Conservation (phyloP, 2,888 invertebrate genomes). For the Pristionchus japonicus region DNA sequence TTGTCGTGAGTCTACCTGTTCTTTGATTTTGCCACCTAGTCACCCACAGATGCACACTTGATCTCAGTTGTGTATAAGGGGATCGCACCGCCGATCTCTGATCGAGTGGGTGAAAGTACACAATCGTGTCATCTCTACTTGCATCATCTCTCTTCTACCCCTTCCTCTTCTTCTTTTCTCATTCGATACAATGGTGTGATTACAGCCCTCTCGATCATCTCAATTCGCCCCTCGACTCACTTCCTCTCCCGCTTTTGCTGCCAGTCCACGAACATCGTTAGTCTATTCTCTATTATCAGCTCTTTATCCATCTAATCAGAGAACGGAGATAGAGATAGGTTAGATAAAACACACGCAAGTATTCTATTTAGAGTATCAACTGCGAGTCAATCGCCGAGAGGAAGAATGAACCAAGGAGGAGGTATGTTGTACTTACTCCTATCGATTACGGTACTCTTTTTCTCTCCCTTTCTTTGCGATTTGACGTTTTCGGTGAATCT, state of each 20-base stretch:
- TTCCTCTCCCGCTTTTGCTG: slow-evolving; percentile 18
- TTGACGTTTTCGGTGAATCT: too few relatives aligned
- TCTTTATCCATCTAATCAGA: neutral
- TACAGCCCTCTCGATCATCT: slow-evolving; percentile 6
- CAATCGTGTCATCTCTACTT: neutral
- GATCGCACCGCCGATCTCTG: too few relatives aligned
- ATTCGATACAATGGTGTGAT: slow-evolving; percentile 38
- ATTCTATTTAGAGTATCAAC: neutral
- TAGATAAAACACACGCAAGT: too few relatives aligned
- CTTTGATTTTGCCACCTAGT: neutral
- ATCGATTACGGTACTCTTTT: neutral
- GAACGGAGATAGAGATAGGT: too few relatives aligned
- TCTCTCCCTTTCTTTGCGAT: neutral
- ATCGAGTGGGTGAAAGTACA: neutral
- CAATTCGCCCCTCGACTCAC: slow-evolving; percentile 6
- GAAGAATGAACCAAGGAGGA: slow-evolving; percentile 8
- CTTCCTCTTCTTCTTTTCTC: neutral
- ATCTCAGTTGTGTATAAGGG: too few relatives aligned
- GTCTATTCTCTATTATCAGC: neutral
- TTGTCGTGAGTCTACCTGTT: neutral
- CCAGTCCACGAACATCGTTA: slow-evolving; percentile 23
- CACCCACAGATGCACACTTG: too few relatives aligned
- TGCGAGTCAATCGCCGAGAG: slow-evolving; percentile 28
- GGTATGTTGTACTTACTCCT: too few relatives aligned
- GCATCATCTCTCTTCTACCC: neutral